Percentiles rank a stretch among this genome's conserved stretches.
Evolutionary conservation across 1,140 invertebrate species (phyloP).

Genomic region (Metopolophium dirhodum): DNA sequence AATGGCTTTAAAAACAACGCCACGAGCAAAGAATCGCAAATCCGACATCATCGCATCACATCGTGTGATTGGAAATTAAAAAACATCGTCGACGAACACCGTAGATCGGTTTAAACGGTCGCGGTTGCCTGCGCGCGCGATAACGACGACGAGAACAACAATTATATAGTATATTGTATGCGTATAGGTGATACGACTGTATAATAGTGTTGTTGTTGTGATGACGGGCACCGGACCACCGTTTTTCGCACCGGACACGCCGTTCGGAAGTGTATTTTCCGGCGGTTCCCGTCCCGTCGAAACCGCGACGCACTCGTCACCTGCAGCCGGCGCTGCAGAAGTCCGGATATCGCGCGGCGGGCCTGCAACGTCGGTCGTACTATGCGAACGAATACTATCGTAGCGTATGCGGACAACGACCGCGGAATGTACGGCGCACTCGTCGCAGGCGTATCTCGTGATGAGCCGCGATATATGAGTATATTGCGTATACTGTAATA

Average conservation of each 20-base stretch:
- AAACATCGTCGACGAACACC: too few relatives aligned
- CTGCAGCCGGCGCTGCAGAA: background rate
- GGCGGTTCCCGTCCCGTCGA: background rate
- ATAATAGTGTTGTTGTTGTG: background rate
- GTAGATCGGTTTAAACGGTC: background rate
- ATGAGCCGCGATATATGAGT: background rate
- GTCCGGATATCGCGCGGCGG: background rate
- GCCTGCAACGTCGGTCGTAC: too few relatives aligned
- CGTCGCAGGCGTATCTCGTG: background rate
- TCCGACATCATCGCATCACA: background rate
- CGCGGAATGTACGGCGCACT: background rate
- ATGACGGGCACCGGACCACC: background rate
- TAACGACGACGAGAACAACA: background rate
- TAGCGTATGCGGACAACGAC: background rate
- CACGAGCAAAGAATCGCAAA: background rate
- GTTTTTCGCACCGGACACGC: conserved; percentile 51
- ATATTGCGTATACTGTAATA: too few relatives aligned
- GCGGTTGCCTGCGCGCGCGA: background rate
- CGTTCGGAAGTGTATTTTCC: conserved; percentile 41
- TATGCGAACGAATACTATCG: too few relatives aligned
- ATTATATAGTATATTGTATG: background rate
- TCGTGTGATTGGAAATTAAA: background rate
- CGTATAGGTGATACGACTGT: background rate
- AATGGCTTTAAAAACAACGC: background rate
- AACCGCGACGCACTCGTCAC: background rate